These are phyloP conservation scores for Parazoanthus darwini DNA, from an alignment of 92 coral and sea anemone genomes.

Conservation along the genomic window DNA sequence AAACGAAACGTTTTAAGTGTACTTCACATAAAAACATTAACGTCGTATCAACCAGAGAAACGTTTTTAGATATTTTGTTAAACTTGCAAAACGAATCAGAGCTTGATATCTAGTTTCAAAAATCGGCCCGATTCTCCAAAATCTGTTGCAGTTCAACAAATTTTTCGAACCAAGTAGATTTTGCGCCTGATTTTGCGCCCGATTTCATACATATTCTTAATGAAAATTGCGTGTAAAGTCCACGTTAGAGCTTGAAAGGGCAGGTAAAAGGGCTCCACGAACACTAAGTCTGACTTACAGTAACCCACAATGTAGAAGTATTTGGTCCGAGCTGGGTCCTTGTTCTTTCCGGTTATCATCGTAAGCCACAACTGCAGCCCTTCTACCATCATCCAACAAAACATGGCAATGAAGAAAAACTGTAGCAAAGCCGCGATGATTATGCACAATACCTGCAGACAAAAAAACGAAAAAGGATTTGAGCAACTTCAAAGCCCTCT, in stretches of 20 bases:
- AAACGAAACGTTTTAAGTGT: no score
- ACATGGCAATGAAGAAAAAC: slow-evolving; percentile 82
- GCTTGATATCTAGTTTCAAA: no score
- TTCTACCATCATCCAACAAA: slow-evolving; percentile 88
- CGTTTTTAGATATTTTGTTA: no score
- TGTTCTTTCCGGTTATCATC: slow-evolving; percentile 80
- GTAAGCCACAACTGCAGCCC: slow-evolving; percentile 82
- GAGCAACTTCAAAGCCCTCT: background rate
- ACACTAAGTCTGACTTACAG: slow-evolving; percentile 58
- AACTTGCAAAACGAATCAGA: no score
- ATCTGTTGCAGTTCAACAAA: no score
- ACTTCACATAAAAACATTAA: no score
- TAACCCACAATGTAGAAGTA: slow-evolving; percentile 84
- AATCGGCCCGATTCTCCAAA: no score
- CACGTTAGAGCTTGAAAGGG: background rate
- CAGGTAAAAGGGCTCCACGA: background rate
- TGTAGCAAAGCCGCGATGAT: slow-evolving; percentile 79
- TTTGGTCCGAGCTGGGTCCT: slow-evolving; percentile 67
- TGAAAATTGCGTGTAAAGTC: background rate
- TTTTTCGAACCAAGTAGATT: background rate
- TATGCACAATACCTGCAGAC: slow-evolving; percentile 70
- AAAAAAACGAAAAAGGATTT: background rate
- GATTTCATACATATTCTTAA: background rate
- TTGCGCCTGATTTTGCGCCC: background rate
- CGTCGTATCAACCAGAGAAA: no score